Evolutionary conservation across 1,140 invertebrate species (phyloP), one percentile per base, ranked within the genome.

Genomic region (Sycobia sp.): DNA sequence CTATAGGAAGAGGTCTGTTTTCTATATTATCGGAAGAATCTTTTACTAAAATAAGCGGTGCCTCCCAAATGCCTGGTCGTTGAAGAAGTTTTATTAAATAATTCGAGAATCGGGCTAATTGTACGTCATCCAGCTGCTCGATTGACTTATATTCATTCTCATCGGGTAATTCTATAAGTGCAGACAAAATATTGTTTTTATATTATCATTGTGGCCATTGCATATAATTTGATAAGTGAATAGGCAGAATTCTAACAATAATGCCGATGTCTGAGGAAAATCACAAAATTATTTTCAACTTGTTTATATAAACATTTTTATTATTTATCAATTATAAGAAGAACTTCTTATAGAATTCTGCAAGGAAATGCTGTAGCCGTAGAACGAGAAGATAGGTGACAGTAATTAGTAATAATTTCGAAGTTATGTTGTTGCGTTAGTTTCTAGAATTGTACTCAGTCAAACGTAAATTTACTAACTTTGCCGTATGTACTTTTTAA

Each of bases 41-140:
- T 20, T 71, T 68, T n/a, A 72, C 22, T 27, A 72, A 20, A 9
- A 74, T 50, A 10, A 76, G 47, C 10, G 75, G 73, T 1, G 66
- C 13, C 14, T 66, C 63, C 62, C 62, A 69, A 2, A 36, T 27
- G 3, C 54, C 67, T 0, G 63, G 67, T 36, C 65, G 65, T 16
- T 67, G 59, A 0, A 77, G 62, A 7, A 76, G 57, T 34, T 68
- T 67, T 22, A 58, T 55, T 44, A 76, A 56, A 27, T 70, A 69
- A 11, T 27, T 64, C 3, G 69, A 67, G 13, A 77, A 49, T 11
- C 60, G 56, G n/a, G 53, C 47, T 10, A 68, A 29, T 29, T 73
- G 59, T 1, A 22, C 36, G 10, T 72, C 69, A 22, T 67, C 63
- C 41, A 67, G 11, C 49, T 67, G 68, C 3, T 69, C 39, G 34